These are phyloP conservation scores for Odontomyia ornata DNA, from an alignment of 2,888 invertebrate species.

Conservation along the genomic window DNA sequence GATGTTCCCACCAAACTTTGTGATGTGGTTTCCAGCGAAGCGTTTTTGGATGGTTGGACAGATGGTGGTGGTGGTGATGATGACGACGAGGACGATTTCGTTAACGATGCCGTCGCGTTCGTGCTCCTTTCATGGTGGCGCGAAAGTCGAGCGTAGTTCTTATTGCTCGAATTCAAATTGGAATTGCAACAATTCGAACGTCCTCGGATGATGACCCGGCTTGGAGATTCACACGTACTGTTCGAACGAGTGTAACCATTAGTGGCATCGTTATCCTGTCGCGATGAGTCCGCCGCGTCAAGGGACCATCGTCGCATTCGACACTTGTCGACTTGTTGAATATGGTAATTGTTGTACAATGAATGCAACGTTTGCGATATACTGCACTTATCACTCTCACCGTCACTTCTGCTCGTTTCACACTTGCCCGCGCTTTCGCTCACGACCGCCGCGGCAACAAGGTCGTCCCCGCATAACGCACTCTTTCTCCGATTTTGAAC, in stretches of 20 bases:
- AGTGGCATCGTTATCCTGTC: slow-evolving; percentile 23
- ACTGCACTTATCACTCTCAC: slow-evolving; percentile 17
- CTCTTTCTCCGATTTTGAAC: slow-evolving; percentile 36
- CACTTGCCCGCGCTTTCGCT: background rate
- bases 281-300: background rate
- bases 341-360: too few species aligned
- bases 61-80: too few species aligned
- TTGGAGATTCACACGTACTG: background rate
- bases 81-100: background rate
- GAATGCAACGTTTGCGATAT: background rate
- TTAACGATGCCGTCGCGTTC: background rate
- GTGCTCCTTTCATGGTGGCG: background rate
- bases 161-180: background rate
- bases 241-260: background rate
- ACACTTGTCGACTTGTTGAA: background rate
- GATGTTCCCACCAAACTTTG: background rate
- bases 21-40: background rate
- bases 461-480: background rate
- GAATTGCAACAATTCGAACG: background rate
- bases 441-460: background rate
- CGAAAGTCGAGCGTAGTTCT: background rate
- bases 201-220: background rate
- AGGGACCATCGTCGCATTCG: background rate
- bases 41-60: too few species aligned
- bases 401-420: background rate